Conservation (phyloP, 2,888 invertebrate genomes). For the Morpho deidamia region DNA sequence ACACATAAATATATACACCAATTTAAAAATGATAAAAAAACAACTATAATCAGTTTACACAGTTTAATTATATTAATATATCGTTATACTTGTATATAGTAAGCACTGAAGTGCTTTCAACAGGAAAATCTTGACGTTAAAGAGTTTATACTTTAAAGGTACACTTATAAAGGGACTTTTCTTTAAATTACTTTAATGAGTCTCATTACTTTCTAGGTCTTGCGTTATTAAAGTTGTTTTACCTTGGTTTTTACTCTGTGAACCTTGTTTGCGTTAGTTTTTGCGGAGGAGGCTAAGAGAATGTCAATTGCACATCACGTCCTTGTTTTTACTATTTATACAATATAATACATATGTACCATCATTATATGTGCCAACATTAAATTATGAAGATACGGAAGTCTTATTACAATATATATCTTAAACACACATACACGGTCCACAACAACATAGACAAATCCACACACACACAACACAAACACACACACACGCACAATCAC, state of each 20-base stretch:
- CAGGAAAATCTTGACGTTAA: not conserved
- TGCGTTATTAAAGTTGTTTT: conserved; percentile 1
- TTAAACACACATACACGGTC: too few relatives aligned
- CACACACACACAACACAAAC: too few relatives aligned
- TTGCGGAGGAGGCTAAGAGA: conserved; percentile 10
- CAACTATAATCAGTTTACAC: too few relatives aligned
- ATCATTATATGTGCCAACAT: too few relatives aligned
- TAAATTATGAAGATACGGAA: too few relatives aligned
- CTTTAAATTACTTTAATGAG: conserved; percentile 2
- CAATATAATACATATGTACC: not conserved
- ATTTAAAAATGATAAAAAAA: too few relatives aligned
- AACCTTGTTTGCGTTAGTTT: not conserved
- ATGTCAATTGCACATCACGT: conserved; percentile 9
- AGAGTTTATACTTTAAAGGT: not conserved
- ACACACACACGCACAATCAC: too few relatives aligned
- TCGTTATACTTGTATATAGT: too few relatives aligned
- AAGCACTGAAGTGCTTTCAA: not conserved
- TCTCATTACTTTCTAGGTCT: conserved; percentile 8
- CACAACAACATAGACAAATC: too few relatives aligned
- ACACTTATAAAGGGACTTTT: not conserved
- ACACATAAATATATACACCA: too few relatives aligned
- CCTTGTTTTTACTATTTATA: conserved; percentile 8
- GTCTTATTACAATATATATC: too few relatives aligned
- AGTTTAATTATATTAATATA: too few relatives aligned
- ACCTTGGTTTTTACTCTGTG: not conserved